Base-by-base conservation (phyloP, 1,140 invertebrate genomes). In the Ctenoplectra terminalis region DNA sequence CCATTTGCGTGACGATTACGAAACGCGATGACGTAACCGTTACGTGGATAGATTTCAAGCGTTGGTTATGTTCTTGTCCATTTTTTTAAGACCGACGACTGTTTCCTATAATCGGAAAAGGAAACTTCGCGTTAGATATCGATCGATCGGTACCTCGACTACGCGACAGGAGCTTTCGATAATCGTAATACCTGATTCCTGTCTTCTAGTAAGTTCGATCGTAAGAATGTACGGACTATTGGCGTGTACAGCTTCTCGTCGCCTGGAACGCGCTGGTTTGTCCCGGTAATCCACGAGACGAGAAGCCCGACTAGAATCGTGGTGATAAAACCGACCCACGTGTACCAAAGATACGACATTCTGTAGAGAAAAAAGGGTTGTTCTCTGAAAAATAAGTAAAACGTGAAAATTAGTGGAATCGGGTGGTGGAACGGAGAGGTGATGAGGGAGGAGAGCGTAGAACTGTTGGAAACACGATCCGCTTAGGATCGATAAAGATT, bases 301-400 rank as follows among this genome's bases (percentile, higher is more conserved):
- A 96, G 89, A 2, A 96, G 87, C 0, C 97, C 97, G 3, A 97
- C 94, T 0, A 95, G 66, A 17, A 97, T 95, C 1, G 96, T 96
- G 0, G 96, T 95, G 0, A 95, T 69, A 86, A 95, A 95, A 5
- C 96, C 97, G 13, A 97, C 94, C 72, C 96, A 93, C 2, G 96
- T 96, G 85, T 96, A 96, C 91, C 96, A 96, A 75, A 96, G 91
- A 89, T 96, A 96, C 2, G 96, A 96, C 81, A 96, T 88, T 90
- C 94, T 91, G 85, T 96, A 96, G 23, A 96, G 86, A 77, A 95
- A 94, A 88, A 96, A 95, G 5, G 83, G 94, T 40, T 90, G 58
- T 9, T 91, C 90, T 43, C 92, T 92, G 92, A 15, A 90, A 86
- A 64, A 20, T n/a, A 1, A 20, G 13, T 13, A 54, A n/a, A 37